These are phyloP conservation scores for Caenorhabditis elegans DNA, from an alignment of 1,140 invertebrate genomes.

Conservation along the genomic window DNA sequence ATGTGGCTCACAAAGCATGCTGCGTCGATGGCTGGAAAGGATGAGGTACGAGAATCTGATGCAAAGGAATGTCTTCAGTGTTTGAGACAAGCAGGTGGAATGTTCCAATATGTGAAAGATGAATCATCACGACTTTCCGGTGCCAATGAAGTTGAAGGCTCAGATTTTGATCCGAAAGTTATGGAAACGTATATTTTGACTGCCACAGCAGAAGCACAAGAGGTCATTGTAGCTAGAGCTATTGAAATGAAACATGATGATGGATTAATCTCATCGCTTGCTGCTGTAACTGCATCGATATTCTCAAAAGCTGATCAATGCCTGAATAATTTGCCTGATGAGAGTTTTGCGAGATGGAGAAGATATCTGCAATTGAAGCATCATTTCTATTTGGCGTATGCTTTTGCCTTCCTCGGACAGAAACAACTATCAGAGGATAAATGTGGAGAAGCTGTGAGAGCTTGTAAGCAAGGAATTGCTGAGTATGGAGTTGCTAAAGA, in stretches of 20 bases:
- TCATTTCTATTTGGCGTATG: conserved; percentile 74
- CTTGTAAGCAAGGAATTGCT: conserved; percentile 72
- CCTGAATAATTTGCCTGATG: conserved; percentile 71
- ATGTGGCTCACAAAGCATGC: conserved; percentile 78
- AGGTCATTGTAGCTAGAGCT: conserved; percentile 76
- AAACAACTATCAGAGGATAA: conserved; percentile 73
- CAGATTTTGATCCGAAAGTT: conserved; percentile 73
- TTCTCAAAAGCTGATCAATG: conserved; percentile 73
- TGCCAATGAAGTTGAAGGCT: conserved; percentile 69
- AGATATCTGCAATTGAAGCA: conserved; percentile 75
- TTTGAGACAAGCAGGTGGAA: conserved; percentile 73
- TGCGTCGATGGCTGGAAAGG: conserved; percentile 73
- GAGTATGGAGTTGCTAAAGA: conserved; percentile 71
- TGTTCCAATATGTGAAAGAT: conserved; percentile 69
- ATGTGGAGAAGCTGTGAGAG: conserved; percentile 75
- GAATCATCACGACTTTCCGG: conserved; percentile 56
- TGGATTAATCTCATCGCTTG: conserved; percentile 73
- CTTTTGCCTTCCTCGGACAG: conserved; percentile 75
- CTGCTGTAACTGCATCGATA: conserved; percentile 74
- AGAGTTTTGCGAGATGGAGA: conserved; percentile 73
- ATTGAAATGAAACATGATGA: conserved; percentile 75
- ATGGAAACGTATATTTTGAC: conserved; percentile 72
- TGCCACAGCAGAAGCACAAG: conserved; percentile 75
- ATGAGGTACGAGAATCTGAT: conserved; percentile 73
- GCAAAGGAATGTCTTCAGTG: conserved; percentile 75